These are phyloP conservation scores for Vanessa atalanta DNA, from an alignment of 1,140 invertebrate species.

Conservation along the genomic window DNA sequence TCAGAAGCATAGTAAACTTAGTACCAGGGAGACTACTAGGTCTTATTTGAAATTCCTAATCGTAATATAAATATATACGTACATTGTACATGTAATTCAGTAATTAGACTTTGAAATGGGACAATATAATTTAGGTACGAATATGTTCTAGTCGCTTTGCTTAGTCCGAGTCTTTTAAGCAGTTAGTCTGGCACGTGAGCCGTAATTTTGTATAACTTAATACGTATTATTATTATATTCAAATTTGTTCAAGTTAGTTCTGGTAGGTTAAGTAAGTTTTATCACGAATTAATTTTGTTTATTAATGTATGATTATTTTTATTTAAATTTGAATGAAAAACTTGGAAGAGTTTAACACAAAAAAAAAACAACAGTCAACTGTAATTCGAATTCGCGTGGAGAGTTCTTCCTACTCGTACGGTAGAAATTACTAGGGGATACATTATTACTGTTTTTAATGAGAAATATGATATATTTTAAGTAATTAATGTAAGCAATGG, in stretches of 20 bases:
- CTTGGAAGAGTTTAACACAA: too few species aligned
- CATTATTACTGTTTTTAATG: too few species aligned
- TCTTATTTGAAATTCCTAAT: constrained; percentile 8
- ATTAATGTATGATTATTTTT: background rate
- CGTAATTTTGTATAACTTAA: constrained; percentile 5
- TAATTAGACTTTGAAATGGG: constrained; percentile 20
- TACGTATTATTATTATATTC: constrained; percentile 2
- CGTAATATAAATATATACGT: background rate
- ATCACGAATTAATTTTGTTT: background rate
- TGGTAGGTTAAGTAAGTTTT: background rate
- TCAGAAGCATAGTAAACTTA: background rate
- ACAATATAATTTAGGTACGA: constrained; percentile 16
- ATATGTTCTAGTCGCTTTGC: constrained; percentile 1
- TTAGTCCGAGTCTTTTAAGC: constrained; percentile 4
- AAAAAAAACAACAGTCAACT: too few species aligned
- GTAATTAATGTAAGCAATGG: too few species aligned
- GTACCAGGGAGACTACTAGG: constrained; percentile 8
- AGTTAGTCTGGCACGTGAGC: background rate
- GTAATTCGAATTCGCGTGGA: too few species aligned
- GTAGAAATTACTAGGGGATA: too few species aligned
- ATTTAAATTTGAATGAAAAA: too few species aligned
- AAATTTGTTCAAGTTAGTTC: background rate
- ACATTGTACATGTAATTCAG: background rate
- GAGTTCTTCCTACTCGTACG: too few species aligned
- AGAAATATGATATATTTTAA: too few species aligned